Conservation (phyloP, 2,113 vertebrate genomes). For the Myotis lucifugus region DNA sequence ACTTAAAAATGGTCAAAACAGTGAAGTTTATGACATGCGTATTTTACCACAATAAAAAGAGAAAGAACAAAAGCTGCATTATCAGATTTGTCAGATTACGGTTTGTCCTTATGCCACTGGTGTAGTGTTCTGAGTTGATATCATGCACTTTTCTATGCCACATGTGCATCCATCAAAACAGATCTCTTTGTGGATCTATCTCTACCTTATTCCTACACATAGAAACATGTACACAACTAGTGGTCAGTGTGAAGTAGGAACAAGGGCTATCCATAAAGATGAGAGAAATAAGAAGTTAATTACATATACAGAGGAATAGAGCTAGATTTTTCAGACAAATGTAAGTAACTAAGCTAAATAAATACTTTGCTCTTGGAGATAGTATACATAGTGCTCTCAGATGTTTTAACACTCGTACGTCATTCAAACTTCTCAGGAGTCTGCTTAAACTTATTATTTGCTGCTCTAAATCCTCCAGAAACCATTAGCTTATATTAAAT, state of each 20-base stretch:
- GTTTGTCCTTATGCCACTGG: neutral
- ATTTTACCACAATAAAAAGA: neutral
- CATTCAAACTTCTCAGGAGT: slow-evolving; percentile 78
- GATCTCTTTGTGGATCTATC: neutral
- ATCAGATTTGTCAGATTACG: neutral
- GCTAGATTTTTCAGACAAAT: neutral
- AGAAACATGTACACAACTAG: neutral
- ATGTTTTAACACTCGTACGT: slow-evolving; percentile 56
- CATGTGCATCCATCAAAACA: neutral
- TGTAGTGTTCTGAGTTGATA: neutral
- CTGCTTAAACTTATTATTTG: slow-evolving; percentile 78
- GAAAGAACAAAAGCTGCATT: neutral
- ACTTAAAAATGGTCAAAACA: neutral
- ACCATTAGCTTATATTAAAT: slow-evolving; percentile 82
- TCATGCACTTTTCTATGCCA: neutral
- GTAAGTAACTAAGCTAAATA: neutral
- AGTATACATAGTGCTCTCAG: slow-evolving; percentile 64
- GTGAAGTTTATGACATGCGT: neutral
- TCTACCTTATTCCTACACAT: neutral
- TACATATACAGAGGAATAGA: fast-evolving
- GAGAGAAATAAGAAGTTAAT: neutral
- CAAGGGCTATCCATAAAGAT: neutral
- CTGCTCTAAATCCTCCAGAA: slow-evolving; percentile 82
- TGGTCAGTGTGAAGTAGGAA: neutral
- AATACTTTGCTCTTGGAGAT: slow-evolving; percentile 33